Conservation (phyloP, 2,113 vertebrate genomes). For the Nycticorax nycticorax region DNA sequence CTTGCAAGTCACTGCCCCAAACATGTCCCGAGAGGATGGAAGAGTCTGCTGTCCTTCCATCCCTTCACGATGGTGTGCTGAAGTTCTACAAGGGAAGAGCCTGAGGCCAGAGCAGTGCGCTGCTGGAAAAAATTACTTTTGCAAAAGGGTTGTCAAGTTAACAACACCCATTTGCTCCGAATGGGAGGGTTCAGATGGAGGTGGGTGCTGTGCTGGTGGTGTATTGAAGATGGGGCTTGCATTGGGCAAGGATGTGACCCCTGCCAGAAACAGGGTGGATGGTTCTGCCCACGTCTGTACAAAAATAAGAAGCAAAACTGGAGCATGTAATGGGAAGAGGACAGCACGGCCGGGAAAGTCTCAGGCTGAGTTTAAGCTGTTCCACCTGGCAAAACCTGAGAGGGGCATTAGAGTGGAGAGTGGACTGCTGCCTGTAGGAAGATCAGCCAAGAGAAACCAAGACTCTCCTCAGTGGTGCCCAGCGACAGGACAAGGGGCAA, state of each 20-base stretch:
- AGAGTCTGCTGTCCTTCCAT: not conserved
- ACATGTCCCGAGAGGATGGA: not conserved
- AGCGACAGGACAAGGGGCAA: no score
- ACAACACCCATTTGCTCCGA: rapidly evolving
- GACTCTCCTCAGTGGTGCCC: no score
- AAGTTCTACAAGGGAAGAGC: not conserved
- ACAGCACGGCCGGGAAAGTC: not conserved
- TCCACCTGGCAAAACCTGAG: not conserved
- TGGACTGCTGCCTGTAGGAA: not conserved
- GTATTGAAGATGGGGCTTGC: not conserved
- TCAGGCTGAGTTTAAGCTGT: not conserved
- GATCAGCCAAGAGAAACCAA: not conserved
- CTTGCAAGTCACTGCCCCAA: no score
- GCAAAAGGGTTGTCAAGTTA: not conserved
- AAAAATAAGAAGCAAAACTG: not conserved
- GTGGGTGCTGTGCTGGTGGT: not conserved
- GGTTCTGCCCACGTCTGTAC: not conserved
- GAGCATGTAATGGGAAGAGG: not conserved
- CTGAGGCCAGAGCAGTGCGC: not conserved
- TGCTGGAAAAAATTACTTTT: not conserved
- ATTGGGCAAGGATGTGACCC: not conserved
- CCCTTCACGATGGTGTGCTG: not conserved
- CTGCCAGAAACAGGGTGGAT: not conserved
- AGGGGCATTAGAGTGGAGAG: no score
- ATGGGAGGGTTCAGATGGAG: not conserved